Evolutionary conservation across 2,797 vertebrate species (phyloP), one percentile per base, ranked within the genome.

Genomic region (Selene dorsalis): DNA sequence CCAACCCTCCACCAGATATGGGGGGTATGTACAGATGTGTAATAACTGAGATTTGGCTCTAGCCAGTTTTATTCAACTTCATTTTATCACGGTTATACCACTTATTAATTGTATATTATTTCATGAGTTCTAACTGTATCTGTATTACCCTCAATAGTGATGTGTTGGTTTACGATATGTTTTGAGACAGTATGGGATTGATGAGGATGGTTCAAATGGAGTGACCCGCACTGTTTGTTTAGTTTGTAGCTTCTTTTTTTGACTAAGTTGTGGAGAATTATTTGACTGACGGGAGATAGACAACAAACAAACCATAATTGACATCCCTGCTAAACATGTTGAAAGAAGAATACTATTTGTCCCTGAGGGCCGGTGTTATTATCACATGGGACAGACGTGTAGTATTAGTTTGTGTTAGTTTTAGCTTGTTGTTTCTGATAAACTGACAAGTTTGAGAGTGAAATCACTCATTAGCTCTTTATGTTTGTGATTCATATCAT

Each of bases 401-500:
- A 26, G 22, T 1, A n/a, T n/a, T 7, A 26, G 10, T 22, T 8
- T 48, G 8, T 3, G 16, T 39, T 58, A 2, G 5, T 53, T 53
- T 53, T 53, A 26, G n/a, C 10, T 48, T 12, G n/a, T 20, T 24
- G 48, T 22, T n/a, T 10, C n/a, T 50, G 2, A 12, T 50, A 50
- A 22, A n/a, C 20, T 48, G 47, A 9, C 20, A 12, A 22, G n/a
- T 50, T 35, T 9, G 32, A 35, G 32, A 8, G 32, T 35, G 32
- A 12, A 65, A 58, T 39, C 28, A 60, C 20, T 67, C 18, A 18
- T n/a, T 20, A 56, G 45, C 39, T 48, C 17, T 39, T 77, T 2
- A 16, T 16, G 45, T 67, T n/a, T 30, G 47, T 66, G 35, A 75
- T 43, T 68, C 28, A 62, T 24, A 18, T 35, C 14, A 52, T 41